A percentile compares a stretch with the other conserved stretches of the same genome.
Conservation (phyloP, 2,888 invertebrate species). For the Eristalis arbustorum region DNA sequence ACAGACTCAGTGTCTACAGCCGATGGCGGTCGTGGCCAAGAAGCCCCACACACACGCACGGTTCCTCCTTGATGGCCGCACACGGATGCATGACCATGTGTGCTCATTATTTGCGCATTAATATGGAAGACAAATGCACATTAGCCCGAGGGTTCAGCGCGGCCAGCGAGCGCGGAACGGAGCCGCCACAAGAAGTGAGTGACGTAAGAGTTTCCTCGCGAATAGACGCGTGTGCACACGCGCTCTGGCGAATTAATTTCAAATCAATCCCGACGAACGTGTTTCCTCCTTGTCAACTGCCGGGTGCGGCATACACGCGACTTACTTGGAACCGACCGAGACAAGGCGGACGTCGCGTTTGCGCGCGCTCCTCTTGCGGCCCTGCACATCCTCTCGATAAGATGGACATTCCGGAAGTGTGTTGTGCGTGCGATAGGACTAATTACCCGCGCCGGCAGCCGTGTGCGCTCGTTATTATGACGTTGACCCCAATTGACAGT, state of each 20-base stretch:
- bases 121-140: slow-evolving; percentile 48
- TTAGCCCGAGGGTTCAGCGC: slow-evolving; percentile 27
- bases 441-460: slow-evolving; percentile 32
- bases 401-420: slow-evolving; percentile 56
- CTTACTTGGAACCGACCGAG: neutral
- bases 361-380: neutral
- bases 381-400: slow-evolving; percentile 6
- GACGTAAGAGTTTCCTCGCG: slow-evolving; percentile 54
- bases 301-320: slow-evolving; percentile 6
- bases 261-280: slow-evolving; percentile 61
- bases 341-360: neutral
- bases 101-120: slow-evolving; percentile 64
- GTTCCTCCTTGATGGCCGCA: slow-evolving; percentile 24
- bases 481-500: slow-evolving; percentile 60
- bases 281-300: slow-evolving; percentile 42
- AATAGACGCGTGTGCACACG: slow-evolving; percentile 53
- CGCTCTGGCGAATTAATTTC: slow-evolving; percentile 60
- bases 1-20: slow-evolving; percentile 61
- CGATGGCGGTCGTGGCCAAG: slow-evolving; percentile 16
- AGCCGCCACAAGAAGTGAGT: slow-evolving; percentile 1
- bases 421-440: slow-evolving; percentile 59
- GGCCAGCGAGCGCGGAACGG: neutral
- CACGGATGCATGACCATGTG: slow-evolving; percentile 45
- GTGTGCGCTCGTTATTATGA: slow-evolving; percentile 47
- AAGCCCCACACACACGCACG: neutral